Evolutionary conservation across 2,797 vertebrate species (phyloP), one percentile per base, ranked within the genome.

Genomic region (Neosilurus hyrtlii): DNA sequence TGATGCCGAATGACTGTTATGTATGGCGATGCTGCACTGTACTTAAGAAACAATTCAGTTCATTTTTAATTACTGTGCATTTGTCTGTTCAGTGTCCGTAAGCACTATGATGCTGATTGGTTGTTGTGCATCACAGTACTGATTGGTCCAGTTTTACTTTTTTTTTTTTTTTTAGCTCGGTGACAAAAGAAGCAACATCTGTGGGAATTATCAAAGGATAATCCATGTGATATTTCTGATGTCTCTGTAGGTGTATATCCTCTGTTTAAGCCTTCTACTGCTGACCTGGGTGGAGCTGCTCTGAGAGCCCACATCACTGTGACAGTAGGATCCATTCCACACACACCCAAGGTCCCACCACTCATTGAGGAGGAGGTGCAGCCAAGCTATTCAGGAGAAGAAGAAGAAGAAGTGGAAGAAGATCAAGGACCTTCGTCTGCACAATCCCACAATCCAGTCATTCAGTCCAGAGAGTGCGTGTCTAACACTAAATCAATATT

Each of bases 251-350:
- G 97, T 0, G 93, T 99, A 20, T 98, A 97, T 83, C 96, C 97
- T 0, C 57, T 99, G 49, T 99, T 99, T 90, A 93, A 96, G 65
- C 93, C 95, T 88, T 95, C 96, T 0, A 94, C 96, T 73, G 88
- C 94, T 43, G 92, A 99, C 91, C 91, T 99, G 35, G 93, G 92
- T 0, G 97, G 97, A 43, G 97, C 97, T 0, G 96, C 96, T 24
- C 84, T 99, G 4, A 93, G 96, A 56, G 93, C 97, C 54, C 96
- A 97, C 76, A 66, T 98, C 63, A 80, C 91, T 35, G 86, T 96
- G 30, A 89, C 90, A 0, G 22, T 90, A 51, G 1, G 85, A 18
- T 77, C 86, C 18, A 16, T 71, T 77, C 59, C 84, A 5, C 72
- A 57, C 18, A 87, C 87, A 20, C 54, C 14, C 7, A 30, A 89